Base-by-base conservation (phyloP, 2,888 invertebrate genomes). In the Hydriomena furcata region DNA sequence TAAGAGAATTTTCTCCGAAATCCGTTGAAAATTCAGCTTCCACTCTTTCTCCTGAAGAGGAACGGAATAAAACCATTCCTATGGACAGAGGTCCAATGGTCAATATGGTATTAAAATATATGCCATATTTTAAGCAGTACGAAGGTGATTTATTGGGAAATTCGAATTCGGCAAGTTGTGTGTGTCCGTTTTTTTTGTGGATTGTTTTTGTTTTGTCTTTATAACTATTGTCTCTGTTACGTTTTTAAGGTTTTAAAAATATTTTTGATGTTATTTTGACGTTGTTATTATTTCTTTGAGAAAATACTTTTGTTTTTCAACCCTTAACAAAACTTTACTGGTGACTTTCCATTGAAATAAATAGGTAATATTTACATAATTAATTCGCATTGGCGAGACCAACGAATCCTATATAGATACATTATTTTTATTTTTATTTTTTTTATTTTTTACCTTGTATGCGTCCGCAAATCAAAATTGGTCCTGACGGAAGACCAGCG, bases 101-200 rank as follows among this genome's bases (percentile, higher is more conserved):
- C 1, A 73, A 71, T 8, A 84, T 84, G 78, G 72, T 84, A 0
- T 13, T 81, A 1, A 75, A 76, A 45, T 86, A 85, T 45, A 63
- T 86, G 63, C 86, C 86, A 0, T 79, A 80, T 32, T 58, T 87
- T n/a, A 82, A 79, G 38, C 63, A 75, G 0, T 84, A 84, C 25
- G 70, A 82, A 48, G 63, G 60, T 5, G 65, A 57, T 0, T 42
- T 79, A 7, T 47, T 73, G 1, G 65, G 76, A 0, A 51, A 25
- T 0, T 2, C 27, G 0, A 60, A 28, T 36, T 53, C 55, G 5
- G 51, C 35, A 0, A 25, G 5, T 5, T 1, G 37, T 42, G 6
- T 40, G 12, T 27, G 12, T 7, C 32, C 46, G 6, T 40, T 50
- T 7, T 7, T 45, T 25, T 8, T 4, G 17, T 17, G 17, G 2